Evolutionary conservation across 2,888 invertebrate species (phyloP), one percentile per base, ranked within the genome.

Genomic region (Mesodorylaimus sp.): DNA sequence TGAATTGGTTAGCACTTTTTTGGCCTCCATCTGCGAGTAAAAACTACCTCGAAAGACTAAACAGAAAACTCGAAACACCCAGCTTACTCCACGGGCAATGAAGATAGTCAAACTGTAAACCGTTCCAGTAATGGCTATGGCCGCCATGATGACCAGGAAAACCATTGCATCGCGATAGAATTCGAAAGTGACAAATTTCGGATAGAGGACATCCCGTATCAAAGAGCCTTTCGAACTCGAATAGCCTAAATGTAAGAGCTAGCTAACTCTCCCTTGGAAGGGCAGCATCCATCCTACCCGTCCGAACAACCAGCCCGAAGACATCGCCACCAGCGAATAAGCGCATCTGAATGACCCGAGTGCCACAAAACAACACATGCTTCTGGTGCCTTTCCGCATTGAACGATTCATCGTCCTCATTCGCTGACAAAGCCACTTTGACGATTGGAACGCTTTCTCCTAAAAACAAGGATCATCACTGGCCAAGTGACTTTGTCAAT

Each of bases 141-240:
- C 62, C 0, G 81, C 83, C 44, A 93, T 70, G 59, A 81, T 76
- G 28, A 77, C 72, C 47, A 85, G 76, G 65, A 84, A 83, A 63
- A 79, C 80, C 51, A 81, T 75, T 0, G 83, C 78, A 55, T 71
- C 70, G 47, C 61, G 67, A 52, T 73, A 70, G 60, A 76, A 76
- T 54, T 73, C 70, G 62, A 89, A 91, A 68, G 89, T 91, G 0
- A 89, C 84, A 0, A 91, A 91, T 28, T 87, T 86, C 0, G 93
- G 93, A 68, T 87, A 91, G 60, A 93, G 73, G 59, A 95, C 93
- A 25, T 89, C 86, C 23, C 89, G 77, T 0, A 93, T 85, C n/a
- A 93, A 71, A 58, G 81, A 83, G 38, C 75, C 75, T 68, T 97
- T 97, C 38, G 66, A 56, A 19, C 70, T 70, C 10, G 61, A 60